Base-by-base conservation (phyloP, 2,113 vertebrate species). In the Microcebus ravelobensis region DNA sequence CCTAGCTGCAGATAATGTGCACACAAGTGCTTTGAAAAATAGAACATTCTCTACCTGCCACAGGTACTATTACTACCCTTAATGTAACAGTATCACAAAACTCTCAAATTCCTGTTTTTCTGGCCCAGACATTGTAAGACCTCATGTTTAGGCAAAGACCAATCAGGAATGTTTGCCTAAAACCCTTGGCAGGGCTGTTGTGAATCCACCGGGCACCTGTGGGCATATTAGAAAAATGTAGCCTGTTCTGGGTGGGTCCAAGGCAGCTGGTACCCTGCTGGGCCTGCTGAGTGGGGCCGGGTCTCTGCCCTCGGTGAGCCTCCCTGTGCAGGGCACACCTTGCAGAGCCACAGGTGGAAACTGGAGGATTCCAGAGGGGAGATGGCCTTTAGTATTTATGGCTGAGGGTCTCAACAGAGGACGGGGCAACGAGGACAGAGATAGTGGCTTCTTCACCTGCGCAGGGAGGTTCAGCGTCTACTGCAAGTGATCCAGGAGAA, bases 371-470 rank as follows among this genome's bases (percentile, higher is more conserved):
- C 45, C 18, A 14, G 57, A 68, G 21, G 15, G 48, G 77, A 73
- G 7, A 39, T 2, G 76, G 80, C 45, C 20, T 39, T 79, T 23
- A 27, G 23, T 29, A 10, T 65, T 76, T 61, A 3, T 21, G 20
- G 31, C 10, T 9, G 36, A 21, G 25, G 34, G 13, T 89, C 48
- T 4, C 21, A 17, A 77, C 8, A n/a, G 34, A 45, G 48, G 34
- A 8, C n/a, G 13, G 20, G 48, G 70, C 52, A 36, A 20, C 34
- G 13, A 27, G 77, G 85, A 25, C 42, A 36, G 63, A 42, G 36
- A 45, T 0, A 4, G 9, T 39, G 4, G 25, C 25, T 0, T 5
- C 70, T 12, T 17, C 27, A 4, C 36, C 8, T 4, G 8, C 5
- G 6, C 57, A 14, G 57, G 3, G n/a, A 31, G 39, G 42, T 15